Base-by-base conservation (phyloP, 1,140 invertebrate genomes). In the Drosophila rufa region DNA sequence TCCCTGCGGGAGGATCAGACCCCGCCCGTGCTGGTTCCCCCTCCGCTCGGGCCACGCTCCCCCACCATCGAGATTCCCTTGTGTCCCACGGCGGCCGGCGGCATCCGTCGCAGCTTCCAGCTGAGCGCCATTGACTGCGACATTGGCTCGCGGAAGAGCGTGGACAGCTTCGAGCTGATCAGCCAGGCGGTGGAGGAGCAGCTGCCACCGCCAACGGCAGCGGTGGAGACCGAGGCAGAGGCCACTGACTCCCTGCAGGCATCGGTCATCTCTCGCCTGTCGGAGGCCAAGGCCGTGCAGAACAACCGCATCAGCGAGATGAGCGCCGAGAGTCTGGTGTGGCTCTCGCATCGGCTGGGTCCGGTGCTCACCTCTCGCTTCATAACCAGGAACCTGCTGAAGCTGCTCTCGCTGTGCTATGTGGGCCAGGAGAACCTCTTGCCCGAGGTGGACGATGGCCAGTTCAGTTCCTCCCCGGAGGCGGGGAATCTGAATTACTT, bases 381-480 rank as follows among this genome's bases (percentile, higher is more conserved):
- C 94, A 94, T 99, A 25, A 97, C 98, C 0, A 94, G 97, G 45
- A 99, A 99, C 94, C 94, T 99, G 42, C 93, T 99, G 4, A 95
- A 98, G 79, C 99, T 99, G 96, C 93, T 99, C 14, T 97, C 97
- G 0, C 93, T 99, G 0, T 99, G 98, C 93, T 99, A 99, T 91
- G 95, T 97, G 25, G 97, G 97, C 0, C 95, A 95, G 81, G 96
- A 98, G 70, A 97, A 97, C 93, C 93, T 98, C 17, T 90, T 94
- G 45, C 91, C 94, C 3, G 82, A 92, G 50, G 7, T 65, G 15
- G 82, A 90, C 3, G 59, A 69, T 80, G 89, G 40, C 47, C 84
- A 82, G 0, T 67, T 45, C 1, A 43, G 38, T 15, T 40, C 53
- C 3, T 57, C 80, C 2, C 48, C 57, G 3, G 83, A 87, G 22